phyloP scores from a whole-genome alignment of 2,113 vertebrate genomes.

The Solenodon paradoxus region DNA sequence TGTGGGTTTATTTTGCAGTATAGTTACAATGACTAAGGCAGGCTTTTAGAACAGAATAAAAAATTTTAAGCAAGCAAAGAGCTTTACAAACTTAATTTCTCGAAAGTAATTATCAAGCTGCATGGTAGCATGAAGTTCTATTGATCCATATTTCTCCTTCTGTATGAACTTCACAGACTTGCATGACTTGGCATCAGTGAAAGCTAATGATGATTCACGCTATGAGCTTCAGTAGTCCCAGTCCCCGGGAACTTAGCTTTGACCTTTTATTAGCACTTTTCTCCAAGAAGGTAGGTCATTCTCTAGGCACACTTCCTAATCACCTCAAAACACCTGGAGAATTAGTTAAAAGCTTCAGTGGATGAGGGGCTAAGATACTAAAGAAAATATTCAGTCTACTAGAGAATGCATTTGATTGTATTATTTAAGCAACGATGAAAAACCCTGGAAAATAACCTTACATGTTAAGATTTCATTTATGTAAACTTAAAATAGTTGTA shows the following conservation, averaged over 20 bases:
- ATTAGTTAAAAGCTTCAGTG: conserved; percentile 40
- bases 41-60: conserved; percentile 14
- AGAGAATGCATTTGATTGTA: conserved; percentile 1
- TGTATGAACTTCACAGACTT: conserved; percentile 70
- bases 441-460: conserved; percentile 63
- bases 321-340: conserved; percentile 51
- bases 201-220: conserved; percentile 69
- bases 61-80: background rate
- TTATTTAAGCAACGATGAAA: conserved; percentile 49
- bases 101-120: conserved; percentile 73
- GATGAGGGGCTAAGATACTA: background rate
- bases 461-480: conserved; percentile 65
- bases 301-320: conserved; percentile 49
- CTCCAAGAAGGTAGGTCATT: conserved; percentile 52
- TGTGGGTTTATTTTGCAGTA: background rate
- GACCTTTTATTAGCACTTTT: conserved; percentile 59
- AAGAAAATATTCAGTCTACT: background rate
- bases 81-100: conserved; percentile 59
- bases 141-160: conserved; percentile 68
- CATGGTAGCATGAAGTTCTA: conserved; percentile 48
- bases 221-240: conserved; percentile 5
- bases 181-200: conserved; percentile 69
- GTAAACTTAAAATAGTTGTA: conserved; percentile 70
- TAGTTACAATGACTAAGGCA: background rate
- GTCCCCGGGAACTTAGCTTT: conserved; percentile 37